These are phyloP conservation scores for Aphaenogaster ashmeadi DNA, from an alignment of 1,140 invertebrate genomes.

Conservation along the genomic window DNA sequence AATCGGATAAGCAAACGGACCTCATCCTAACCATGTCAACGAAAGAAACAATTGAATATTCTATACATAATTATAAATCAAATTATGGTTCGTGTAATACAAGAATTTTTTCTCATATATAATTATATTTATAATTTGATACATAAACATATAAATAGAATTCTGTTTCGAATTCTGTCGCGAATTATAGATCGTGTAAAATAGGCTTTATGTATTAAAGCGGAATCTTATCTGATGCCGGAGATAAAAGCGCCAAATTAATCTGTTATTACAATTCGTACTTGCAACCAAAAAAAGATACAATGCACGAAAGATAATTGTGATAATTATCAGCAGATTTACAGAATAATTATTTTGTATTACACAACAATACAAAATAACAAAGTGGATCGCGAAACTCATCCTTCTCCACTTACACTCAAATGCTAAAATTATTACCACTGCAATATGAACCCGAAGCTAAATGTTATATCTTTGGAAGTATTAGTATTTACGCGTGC, in stretches of 20 bases:
- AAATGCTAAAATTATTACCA: conserved; percentile 23
- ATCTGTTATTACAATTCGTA: not conserved
- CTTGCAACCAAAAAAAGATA: not conserved
- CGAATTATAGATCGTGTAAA: no score
- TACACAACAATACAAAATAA: not conserved
- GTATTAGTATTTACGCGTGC: not conserved
- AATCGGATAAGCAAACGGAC: no score
- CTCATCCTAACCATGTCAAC: no score
- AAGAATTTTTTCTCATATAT: no score
- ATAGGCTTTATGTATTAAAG: not conserved
- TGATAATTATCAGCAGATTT: not conserved
- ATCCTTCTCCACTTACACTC: not conserved
- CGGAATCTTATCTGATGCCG: not conserved
- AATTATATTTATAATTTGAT: no score
- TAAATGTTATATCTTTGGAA: not conserved
- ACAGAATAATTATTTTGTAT: not conserved
- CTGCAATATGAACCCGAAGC: not conserved
- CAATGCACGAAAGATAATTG: not conserved
- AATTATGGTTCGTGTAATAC: no score
- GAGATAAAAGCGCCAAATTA: not conserved
- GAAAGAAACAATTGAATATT: no score
- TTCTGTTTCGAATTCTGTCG: no score
- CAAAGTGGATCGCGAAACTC: not conserved
- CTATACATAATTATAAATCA: no score
- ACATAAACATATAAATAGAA: no score